A percentile compares a stretch with the other conserved stretches of the same genome.
Conservation (phyloP, 1,140 invertebrate genomes). For the Anastrepha obliqua region DNA sequence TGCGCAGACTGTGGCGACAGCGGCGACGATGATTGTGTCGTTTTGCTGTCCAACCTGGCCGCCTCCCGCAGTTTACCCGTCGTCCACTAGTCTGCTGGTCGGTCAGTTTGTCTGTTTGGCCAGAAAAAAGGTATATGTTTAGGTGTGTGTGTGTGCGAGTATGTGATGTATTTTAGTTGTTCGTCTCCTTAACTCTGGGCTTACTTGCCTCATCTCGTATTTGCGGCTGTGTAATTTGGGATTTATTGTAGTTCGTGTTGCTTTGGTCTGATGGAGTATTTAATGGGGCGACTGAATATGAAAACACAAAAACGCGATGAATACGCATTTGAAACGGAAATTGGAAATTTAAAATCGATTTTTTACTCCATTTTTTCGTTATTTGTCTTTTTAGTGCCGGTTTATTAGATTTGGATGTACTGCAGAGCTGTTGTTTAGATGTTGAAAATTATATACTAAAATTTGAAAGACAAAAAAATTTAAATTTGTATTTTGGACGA, state of each 20-base stretch:
- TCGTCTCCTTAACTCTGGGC: not conserved
- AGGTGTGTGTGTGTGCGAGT: not conserved
- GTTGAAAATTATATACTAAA: slow-evolving; percentile 26
- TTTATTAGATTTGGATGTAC: slow-evolving; percentile 15
- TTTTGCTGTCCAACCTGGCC: slow-evolving; percentile 39
- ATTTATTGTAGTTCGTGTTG: slow-evolving; percentile 48
- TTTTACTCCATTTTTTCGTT: slow-evolving; percentile 45
- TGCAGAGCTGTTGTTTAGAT: not conserved
- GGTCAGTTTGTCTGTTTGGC: not conserved
- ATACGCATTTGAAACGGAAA: slow-evolving; percentile 58
- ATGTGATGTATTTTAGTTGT: slow-evolving; percentile 35
- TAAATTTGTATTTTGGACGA: slow-evolving; percentile 23
- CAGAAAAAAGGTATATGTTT: slow-evolving; percentile 40
- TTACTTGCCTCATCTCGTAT: not conserved
- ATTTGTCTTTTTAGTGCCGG: slow-evolving; percentile 35
- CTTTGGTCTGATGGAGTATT: slow-evolving; percentile 8
- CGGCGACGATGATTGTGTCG: slow-evolving; percentile 59
- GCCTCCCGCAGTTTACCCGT: not conserved
- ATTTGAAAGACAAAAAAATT: not conserved
- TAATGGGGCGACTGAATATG: slow-evolving; percentile 47
- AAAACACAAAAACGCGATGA: slow-evolving; percentile 49
- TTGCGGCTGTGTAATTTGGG: slow-evolving; percentile 26
- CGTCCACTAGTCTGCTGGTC: slow-evolving; percentile 16
- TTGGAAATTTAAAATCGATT: slow-evolving; percentile 59
- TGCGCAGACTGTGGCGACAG: slow-evolving; percentile 32